Evolutionary conservation across 2,113 vertebrate genomes (phyloP).

Genomic region (Larimichthys polyactis): DNA sequence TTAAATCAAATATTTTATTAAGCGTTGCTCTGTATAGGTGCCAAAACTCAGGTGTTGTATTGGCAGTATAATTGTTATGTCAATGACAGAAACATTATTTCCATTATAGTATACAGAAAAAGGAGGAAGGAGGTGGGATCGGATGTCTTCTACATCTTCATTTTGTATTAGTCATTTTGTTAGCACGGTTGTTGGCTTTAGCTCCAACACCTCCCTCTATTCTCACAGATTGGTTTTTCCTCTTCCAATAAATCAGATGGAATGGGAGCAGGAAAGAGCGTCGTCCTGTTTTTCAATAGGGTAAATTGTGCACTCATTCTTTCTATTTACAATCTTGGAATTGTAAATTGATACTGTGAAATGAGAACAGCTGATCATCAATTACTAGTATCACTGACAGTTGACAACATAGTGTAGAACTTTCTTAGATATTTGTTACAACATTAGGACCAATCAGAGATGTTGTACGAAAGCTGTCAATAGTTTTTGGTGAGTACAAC

Average conservation of each 20-base stretch:
- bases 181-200: background rate
- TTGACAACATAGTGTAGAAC: background rate
- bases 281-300: background rate
- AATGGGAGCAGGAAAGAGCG: constrained; percentile 3
- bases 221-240: background rate
- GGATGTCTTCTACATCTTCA: background rate
- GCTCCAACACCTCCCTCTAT: background rate
- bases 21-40: background rate
- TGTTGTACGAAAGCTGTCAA: background rate
- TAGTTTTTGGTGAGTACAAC: background rate
- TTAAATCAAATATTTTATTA: background rate
- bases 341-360: background rate
- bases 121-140: background rate
- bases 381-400: background rate
- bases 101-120: background rate
- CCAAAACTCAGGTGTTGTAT: background rate
- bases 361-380: background rate
- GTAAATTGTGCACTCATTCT: background rate
- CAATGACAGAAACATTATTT: background rate
- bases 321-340: background rate
- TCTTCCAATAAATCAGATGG: constrained; percentile 21
- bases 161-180: background rate
- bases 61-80: background rate
- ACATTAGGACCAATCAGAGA: background rate
- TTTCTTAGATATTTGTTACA: background rate